Evolutionary conservation across 2,888 invertebrate genomes (phyloP).

Genomic region (Cylindroiulus punctatus): DNA sequence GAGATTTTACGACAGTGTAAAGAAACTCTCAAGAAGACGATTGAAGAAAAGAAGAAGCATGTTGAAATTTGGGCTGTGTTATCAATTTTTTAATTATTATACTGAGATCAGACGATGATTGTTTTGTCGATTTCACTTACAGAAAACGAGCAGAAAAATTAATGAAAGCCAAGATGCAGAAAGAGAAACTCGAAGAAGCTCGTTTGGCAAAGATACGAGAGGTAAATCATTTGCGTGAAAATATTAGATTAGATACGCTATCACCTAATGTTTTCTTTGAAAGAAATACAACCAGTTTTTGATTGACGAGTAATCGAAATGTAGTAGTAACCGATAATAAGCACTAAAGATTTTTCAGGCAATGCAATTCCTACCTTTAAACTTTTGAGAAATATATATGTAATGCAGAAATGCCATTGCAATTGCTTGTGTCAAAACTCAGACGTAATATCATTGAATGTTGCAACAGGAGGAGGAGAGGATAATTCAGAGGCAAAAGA

Average conservation of each 20-base stretch:
- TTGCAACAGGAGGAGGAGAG: background rate
- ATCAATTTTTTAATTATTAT: too few relatives aligned
- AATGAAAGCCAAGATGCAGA: constrained; percentile 39
- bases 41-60: constrained; percentile 36
- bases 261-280: too few relatives aligned
- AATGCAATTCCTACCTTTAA: too few relatives aligned
- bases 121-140: background rate
- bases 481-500: background rate
- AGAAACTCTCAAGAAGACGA: background rate
- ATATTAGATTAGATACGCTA: too few relatives aligned
- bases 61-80: background rate
- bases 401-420: too few relatives aligned
- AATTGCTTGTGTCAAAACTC: background rate
- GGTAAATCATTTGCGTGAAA: background rate
- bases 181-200: constrained; percentile 2
- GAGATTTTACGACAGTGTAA: background rate
- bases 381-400: too few relatives aligned
- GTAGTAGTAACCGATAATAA: too few relatives aligned
- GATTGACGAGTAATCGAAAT: too few relatives aligned
- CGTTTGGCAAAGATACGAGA: constrained; percentile 31
- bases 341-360: too few relatives aligned
- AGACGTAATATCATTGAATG: background rate
- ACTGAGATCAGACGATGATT: background rate
- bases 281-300: too few relatives aligned
- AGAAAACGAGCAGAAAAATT: constrained; percentile 12